Percentiles rank a stretch among this genome's conserved stretches.
These are phyloP conservation scores for Orthonychiurus folsomi DNA, from an alignment of 2,888 invertebrate genomes.

Conservation along the genomic window DNA sequence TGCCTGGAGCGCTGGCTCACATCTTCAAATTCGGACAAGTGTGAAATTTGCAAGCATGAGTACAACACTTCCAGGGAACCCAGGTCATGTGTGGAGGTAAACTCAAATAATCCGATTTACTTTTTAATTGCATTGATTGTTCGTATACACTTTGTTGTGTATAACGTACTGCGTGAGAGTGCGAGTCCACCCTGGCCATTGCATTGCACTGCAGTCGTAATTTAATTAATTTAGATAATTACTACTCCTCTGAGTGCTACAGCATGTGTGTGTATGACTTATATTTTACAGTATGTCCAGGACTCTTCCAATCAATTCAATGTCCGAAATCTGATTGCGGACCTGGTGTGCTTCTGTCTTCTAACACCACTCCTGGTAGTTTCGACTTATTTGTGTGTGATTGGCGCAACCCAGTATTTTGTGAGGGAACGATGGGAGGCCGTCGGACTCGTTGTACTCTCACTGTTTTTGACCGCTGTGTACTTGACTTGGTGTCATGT, in stretches of 20 bases:
- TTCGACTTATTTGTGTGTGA: constrained; percentile 44
- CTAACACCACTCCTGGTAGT: constrained; percentile 45
- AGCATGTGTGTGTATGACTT: no score
- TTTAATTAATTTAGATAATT: no score
- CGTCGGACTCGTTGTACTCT: constrained; percentile 36
- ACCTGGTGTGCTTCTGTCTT: constrained; percentile 44
- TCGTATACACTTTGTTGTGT: background rate
- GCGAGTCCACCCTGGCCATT: no score
- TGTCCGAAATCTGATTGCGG: constrained; percentile 45
- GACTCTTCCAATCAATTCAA: constrained; percentile 43
- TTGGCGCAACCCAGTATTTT: constrained; percentile 42
- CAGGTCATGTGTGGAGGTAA: constrained; percentile 44
- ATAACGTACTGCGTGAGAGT: no score
- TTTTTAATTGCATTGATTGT: background rate
- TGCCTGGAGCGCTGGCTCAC: constrained; percentile 50
- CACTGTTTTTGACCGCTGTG: constrained; percentile 35
- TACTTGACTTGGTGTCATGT: constrained; percentile 40
- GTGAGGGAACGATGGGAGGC: constrained; percentile 38
- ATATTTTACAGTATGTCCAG: constrained; percentile 42
- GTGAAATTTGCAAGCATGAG: constrained; percentile 47
- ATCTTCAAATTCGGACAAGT: constrained; percentile 45
- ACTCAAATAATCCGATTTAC: constrained; percentile 7
- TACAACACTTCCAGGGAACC: constrained; percentile 44
- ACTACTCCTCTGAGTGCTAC: no score
- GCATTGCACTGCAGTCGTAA: background rate